Evolutionary conservation across 2,113 vertebrate species (phyloP).

Genomic region (Calidris pugnax): DNA sequence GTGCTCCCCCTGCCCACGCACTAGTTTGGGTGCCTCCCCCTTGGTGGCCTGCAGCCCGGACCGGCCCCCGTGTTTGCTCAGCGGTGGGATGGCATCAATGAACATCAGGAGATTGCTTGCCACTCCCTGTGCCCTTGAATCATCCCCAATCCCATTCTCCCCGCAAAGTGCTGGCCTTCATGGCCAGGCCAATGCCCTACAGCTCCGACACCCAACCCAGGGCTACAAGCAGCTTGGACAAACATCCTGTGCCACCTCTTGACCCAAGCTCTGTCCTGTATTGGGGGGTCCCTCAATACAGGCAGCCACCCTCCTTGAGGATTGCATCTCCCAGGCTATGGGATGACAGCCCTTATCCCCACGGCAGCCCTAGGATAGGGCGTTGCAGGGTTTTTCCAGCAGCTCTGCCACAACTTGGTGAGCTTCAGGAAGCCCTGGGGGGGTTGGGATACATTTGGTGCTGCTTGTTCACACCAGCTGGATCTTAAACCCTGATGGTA

Average conservation of each 20-base stretch:
- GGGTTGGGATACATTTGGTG: neutral
- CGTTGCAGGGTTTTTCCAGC: neutral
- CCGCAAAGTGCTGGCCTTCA: rapidly evolving
- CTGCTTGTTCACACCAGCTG: neutral
- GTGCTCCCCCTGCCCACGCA: neutral
- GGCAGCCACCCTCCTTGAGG: neutral
- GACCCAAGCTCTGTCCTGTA: neutral
- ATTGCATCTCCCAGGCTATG: neutral
- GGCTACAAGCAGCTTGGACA: neutral
- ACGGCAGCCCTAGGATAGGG: neutral
- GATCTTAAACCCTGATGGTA: neutral
- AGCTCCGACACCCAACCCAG: neutral
- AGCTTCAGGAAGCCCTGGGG: neutral
- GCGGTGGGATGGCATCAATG: neutral
- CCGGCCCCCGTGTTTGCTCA: neutral
- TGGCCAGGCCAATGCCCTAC: neutral
- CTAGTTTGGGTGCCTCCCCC: neutral
- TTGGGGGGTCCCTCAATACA: rapidly evolving
- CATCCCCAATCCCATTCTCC: neutral
- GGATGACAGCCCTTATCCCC: neutral
- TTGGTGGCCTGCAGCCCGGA: neutral
- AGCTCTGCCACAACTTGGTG: neutral
- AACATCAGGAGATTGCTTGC: neutral
- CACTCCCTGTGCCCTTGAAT: slow-evolving; percentile 17
- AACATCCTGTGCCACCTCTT: neutral